Conservation (phyloP, 2,113 vertebrate genomes). For the Axis porcinus region DNA sequence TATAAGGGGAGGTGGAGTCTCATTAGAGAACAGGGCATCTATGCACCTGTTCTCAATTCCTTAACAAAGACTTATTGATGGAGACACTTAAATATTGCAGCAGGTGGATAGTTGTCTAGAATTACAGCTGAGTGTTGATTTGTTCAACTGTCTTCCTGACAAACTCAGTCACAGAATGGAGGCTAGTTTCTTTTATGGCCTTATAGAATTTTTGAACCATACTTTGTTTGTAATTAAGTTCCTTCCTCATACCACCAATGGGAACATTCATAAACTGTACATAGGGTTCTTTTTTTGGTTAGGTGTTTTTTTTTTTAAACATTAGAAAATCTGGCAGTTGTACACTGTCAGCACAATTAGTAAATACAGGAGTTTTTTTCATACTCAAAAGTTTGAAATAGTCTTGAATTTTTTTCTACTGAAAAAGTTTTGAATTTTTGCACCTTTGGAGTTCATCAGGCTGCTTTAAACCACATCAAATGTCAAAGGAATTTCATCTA, state of each 20-base stretch:
- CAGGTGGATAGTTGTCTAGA: background rate
- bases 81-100: background rate
- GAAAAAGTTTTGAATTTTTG: slow-evolving; percentile 21
- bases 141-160: background rate
- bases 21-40: background rate
- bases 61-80: slow-evolving; percentile 28
- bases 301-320: slow-evolving; percentile 20
- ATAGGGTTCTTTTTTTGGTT: background rate
- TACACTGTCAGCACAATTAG: background rate
- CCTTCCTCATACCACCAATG: background rate
- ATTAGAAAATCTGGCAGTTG: background rate
- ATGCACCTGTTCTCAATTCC: background rate
- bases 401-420: background rate
- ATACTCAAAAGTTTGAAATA: background rate
- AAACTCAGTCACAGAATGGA: background rate
- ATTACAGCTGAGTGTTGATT: background rate
- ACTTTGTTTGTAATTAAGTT: background rate
- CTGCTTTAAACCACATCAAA: slow-evolving; percentile 12
- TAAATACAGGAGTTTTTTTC: background rate
- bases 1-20: background rate
- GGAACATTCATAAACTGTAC: background rate
- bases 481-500: slow-evolving; percentile 29
- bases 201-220: background rate
- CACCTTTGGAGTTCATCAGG: background rate
- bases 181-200: background rate